A percentile compares a stretch with the other conserved stretches of the same genome.
Conservation (phyloP, 1,140 invertebrate species). For the Mesaphorura yosii region DNA sequence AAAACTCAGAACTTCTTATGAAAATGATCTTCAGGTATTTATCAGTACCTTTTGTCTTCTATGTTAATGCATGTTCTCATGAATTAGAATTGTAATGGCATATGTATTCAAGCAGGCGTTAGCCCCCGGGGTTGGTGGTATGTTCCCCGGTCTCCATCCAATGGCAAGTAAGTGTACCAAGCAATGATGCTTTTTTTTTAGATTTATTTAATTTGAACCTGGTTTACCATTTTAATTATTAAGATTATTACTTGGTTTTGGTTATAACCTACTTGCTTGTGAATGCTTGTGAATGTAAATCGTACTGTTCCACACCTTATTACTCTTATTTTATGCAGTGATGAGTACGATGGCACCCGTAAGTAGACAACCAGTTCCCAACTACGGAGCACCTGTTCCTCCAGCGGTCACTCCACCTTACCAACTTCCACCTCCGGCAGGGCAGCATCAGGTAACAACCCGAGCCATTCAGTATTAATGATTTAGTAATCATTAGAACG, state of each 20-base stretch:
- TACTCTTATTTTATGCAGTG: no score
- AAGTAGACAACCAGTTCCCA: background rate
- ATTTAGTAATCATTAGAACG: no score
- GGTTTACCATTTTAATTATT: no score
- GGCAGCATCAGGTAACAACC: conserved; percentile 18
- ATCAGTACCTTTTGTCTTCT: background rate
- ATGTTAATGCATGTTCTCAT: background rate
- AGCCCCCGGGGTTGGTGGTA: conserved; percentile 35
- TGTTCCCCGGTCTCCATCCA: conserved; percentile 88
- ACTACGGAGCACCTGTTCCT: conserved; percentile 2
- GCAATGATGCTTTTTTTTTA: no score
- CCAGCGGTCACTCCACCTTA: conserved; percentile 10
- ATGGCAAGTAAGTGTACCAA: no score
- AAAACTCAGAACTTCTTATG: conserved; percentile 88
- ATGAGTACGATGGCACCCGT: conserved; percentile 66
- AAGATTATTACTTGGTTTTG: no score
- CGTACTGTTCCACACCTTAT: no score
- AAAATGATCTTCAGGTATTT: conserved; percentile 56
- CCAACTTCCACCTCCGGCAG: conserved; percentile 22
- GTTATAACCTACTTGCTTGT: no score
- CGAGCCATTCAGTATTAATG: no score
- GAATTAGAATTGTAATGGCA: background rate
- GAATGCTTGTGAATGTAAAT: no score
- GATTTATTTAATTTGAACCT: no score
- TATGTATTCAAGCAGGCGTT: no score